Evolutionary conservation across 2,888 invertebrate genomes (phyloP), one percentile per base, ranked within the genome.

Genomic region (Cheilosia vernalis): DNA sequence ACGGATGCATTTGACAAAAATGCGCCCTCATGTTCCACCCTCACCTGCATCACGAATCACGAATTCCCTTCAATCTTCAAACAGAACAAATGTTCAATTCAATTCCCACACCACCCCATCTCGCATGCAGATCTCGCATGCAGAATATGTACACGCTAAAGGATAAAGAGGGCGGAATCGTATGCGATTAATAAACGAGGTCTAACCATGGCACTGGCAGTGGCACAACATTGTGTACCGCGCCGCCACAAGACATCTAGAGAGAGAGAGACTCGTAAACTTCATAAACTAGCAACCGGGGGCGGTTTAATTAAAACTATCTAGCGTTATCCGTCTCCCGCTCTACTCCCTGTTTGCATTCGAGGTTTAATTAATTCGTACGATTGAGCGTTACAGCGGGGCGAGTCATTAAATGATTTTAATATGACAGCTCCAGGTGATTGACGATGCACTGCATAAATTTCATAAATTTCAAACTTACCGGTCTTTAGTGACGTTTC

Each of bases 251-350:
- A 33, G 17, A n/a, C 58, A n/a, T 10, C 15, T 53, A 19, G 4
- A 19, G n/a, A 13, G 53, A 19, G 6, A 42, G 40, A n/a, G n/a
- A 15, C 64, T 79, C 79, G 74, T 76, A 80, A 80, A 84, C 77
- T 72, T 72, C 64, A 61, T 47, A 64, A 69, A 63, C 74, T 30
- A 74, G 47, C 69, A 67, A 55, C 80, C 51, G 58, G 55, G 64
- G 84, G 84, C 80, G 84, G 84, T 80, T 84, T 84, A 80, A 84
- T 84, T 84, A 84, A 76, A 84, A 79, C 17, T 70, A 56, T 47
- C 55, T 33, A 37, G 51, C 51, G 19, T 37, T 40, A 13, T 15
- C 33, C 19, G 17, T 49, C 17, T 49, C 21, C 24, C 17, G 10
- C 9, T 17, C 17, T 19, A 33, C 64, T 51, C 47, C 21, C 27